A percentile compares a stretch with the other conserved stretches of the same genome.
Evolutionary conservation across 2,113 vertebrate species (phyloP).

Genomic region (Labeo catla): DNA sequence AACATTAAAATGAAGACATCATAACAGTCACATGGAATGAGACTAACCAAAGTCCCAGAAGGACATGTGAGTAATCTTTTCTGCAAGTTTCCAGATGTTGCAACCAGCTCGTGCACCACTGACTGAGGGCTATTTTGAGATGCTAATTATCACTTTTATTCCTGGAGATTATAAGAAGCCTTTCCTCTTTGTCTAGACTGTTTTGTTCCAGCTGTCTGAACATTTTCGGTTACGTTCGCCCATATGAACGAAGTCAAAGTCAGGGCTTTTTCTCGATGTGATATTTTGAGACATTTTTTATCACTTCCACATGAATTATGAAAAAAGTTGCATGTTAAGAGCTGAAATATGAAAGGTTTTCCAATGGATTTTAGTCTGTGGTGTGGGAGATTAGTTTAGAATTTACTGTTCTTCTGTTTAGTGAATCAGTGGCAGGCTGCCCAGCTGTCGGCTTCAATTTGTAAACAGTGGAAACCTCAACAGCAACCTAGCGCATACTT

Average conservation of each 20-base stretch:
- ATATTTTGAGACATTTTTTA: neutral
- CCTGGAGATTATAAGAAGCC: conserved; percentile 27
- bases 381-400: neutral
- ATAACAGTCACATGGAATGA: neutral
- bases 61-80: neutral
- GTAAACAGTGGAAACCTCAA: conserved; percentile 7
- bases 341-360: neutral
- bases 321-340: neutral
- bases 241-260: neutral
- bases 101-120: neutral
- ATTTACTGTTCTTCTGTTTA: conserved; percentile 8
- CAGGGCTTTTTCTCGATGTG: neutral
- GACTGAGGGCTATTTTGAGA: conserved; percentile 45
- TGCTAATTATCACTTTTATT: conserved; percentile 40
- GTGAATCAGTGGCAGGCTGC: neutral
- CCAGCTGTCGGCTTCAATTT: neutral
- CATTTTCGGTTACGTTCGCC: conserved; percentile 10
- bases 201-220: conserved; percentile 31
- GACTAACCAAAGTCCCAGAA: neutral
- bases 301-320: neutral
- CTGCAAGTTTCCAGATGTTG: conserved; percentile 53
- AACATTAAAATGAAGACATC: neutral
- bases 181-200: conserved; percentile 29
- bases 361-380: neutral
- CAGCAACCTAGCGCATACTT: neutral